Evolutionary conservation across 1,140 invertebrate species (phyloP), one percentile per base, ranked within the genome.

Genomic region (Eufriesea mexicana): DNA sequence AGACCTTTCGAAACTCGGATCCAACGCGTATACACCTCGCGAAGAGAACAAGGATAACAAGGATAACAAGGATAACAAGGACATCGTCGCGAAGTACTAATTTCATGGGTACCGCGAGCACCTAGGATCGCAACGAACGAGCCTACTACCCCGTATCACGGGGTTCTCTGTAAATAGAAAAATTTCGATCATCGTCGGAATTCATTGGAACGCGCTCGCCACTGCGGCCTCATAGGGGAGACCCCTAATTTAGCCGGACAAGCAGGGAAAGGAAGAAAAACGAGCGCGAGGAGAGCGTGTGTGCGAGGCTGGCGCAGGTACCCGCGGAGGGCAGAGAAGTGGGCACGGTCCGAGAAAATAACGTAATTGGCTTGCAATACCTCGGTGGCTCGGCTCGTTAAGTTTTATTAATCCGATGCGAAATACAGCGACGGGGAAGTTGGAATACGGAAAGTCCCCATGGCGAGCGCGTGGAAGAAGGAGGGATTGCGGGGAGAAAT

Each of bases 401-500:
- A 83, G 66, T 89, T 85, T 85, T 84, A 89, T 89, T 89, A 89
- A 89, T 89, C 75, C 71, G 51, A 83, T 79, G 76, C 82, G 79
- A 76, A 86, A 78, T 88, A 81, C 71, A 76, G 77, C 54, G 55
- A 12, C 5, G 2, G 51, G 45, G 51, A 25, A 78, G 49, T 67
- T 79, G 59, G 64, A 88, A 87, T 75, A 86, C 79, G 72, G 75
- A 78, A 83, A 78, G 55, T 54, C 70, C 62, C 49, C 25, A 42
- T 20, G 74, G 78, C 49, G 49, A 51, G 25, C 35, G 35, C 35
- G 5, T 20, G 18, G n/a, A 10, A 18, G 35, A 57, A 51, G 55
- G 28, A 25, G 23, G 9, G n/a, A 35, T 1, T 25, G 73, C 54
- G 45, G 4, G 28, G 28, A 47, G n/a, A 35, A n/a, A 35, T 23